These are phyloP conservation scores for Umimayanthus kanabou DNA, from an alignment of 92 coral and sea anemone genomes.

Conservation along the genomic window DNA sequence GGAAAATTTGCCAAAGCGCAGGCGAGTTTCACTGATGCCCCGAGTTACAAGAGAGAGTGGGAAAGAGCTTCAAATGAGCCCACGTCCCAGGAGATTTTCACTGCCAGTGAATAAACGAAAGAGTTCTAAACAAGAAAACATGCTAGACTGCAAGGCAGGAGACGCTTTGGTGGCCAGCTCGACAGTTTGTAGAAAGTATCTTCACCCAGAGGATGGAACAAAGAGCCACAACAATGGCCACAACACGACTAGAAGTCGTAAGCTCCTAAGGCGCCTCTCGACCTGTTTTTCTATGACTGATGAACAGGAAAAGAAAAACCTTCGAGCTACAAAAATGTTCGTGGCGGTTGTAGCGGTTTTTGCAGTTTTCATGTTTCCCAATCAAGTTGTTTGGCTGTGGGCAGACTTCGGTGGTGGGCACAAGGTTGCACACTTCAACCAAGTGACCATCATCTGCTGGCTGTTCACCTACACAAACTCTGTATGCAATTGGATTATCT, in stretches of 20 bases:
- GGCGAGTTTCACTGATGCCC: conserved; percentile 25
- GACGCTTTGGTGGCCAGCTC: background rate
- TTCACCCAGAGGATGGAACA: conserved; percentile 8
- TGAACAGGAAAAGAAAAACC: conserved; percentile 50
- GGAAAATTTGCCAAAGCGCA: background rate
- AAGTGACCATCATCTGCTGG: conserved; percentile 78
- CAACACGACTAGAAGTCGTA: background rate
- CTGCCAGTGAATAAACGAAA: conserved; percentile 28
- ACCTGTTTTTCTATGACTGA: background rate
- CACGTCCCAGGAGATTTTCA: conserved; percentile 24
- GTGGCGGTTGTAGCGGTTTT: conserved; percentile 70
- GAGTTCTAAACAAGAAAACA: background rate
- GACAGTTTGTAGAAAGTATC: background rate
- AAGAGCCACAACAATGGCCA: background rate
- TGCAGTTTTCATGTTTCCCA: conserved; percentile 82
- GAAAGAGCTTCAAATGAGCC: background rate
- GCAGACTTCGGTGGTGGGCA: conserved; percentile 76
- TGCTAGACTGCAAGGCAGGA: background rate
- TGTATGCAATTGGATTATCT: conserved; percentile 77
- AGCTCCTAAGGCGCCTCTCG: background rate
- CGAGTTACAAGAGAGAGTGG: background rate
- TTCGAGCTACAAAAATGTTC: conserved; percentile 80
- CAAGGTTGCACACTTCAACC: conserved; percentile 42
- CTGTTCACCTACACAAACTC: conserved; percentile 82
- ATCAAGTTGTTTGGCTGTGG: conserved; percentile 84